Base-by-base conservation (phyloP, 2,888 invertebrate species). In the Callyntrura guangdongensis region DNA sequence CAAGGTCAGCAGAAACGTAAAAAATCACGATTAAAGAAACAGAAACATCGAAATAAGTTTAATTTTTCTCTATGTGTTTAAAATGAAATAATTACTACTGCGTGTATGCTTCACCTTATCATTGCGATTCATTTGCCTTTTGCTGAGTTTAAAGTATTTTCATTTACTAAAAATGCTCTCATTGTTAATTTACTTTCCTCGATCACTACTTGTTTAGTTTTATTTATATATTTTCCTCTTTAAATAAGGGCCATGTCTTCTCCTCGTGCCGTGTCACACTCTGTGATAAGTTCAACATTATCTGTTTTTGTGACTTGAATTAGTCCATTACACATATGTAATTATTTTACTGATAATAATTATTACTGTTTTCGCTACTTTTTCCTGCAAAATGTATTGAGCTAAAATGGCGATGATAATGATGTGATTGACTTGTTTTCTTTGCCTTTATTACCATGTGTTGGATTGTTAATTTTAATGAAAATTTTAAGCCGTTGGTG, bases 1-100 rank as follows among this genome's bases (percentile, higher is more conserved):
- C 95, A 98, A 98, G 96, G 97, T 97, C 95, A 92, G 94, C 82
- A 77, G 56, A 83, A 27, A 45, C 12, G 61, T n/a, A 82, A 56
- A 59, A 53, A 82, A 36, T 61, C 59, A 59, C 81, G 81, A 59
- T 82, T 61, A 61, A 82, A 59, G 61, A n/a, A 59, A 82, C 36
- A 61, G 77, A 82, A 27, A 45, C 61, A 45, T 82, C 36, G 45
- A 36, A 56, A 27, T 36, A 20, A 56, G 8, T 8, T n/a, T 79
- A 4, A 36, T 79, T 59, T 59, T 61, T 61, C 9, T 82, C 17
- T 82, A 9, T 82, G 59, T 82, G 45, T 82, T 77, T 1, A 53
- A 74, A 77, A 53, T 53, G 25, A 20, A 47, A 72, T 47, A 20
- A 56, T 77, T 9, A 72, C 67, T 69, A 72, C 72, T 77, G 77